Conservation (phyloP, 2,888 invertebrate species). For the Rotaria sp. region DNA sequence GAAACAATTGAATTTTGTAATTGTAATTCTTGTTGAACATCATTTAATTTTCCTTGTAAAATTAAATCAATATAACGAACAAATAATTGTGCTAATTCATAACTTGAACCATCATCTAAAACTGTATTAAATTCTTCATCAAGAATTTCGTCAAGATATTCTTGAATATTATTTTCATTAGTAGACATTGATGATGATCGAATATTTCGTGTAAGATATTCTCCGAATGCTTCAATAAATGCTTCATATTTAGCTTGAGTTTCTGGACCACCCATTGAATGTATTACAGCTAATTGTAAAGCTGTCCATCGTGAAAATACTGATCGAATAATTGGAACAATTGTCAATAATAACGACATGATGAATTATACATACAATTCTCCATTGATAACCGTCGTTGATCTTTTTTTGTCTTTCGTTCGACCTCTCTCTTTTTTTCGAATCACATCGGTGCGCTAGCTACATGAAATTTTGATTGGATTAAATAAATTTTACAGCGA, state of each 20-base stretch:
- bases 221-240: background rate
- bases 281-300: background rate
- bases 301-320: constrained; percentile 5
- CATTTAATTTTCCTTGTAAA: background rate
- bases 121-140: constrained; percentile 25
- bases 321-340: background rate
- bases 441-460: background rate
- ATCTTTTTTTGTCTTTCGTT: background rate
- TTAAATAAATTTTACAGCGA: background rate
- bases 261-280: background rate
- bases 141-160: background rate
- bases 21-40: background rate
- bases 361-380: background rate
- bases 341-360: background rate
- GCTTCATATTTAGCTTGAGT: background rate
- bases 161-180: background rate
- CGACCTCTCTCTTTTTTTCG: too few relatives aligned
- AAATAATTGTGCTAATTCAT: background rate
- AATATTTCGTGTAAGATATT: constrained; percentile 6
- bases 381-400: background rate
- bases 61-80: background rate
- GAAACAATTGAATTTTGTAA: background rate
- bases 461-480: background rate
- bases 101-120: constrained; percentile 9
- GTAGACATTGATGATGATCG: background rate